Conservation (phyloP, 2,888 invertebrate species). For the Cheilosia soror region DNA sequence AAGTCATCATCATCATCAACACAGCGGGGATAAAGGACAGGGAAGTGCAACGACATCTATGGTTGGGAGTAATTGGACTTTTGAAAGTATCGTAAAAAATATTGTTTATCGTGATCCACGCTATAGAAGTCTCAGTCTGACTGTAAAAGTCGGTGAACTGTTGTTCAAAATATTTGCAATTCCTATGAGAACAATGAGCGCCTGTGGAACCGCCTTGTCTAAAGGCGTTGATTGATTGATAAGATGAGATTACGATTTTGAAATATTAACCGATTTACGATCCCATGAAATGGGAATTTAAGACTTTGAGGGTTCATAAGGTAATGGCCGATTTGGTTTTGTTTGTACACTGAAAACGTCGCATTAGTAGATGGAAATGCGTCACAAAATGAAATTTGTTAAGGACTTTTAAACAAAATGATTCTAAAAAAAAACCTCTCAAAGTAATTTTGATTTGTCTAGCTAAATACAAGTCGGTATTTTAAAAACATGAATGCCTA, state of each 20-base stretch:
- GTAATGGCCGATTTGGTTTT: background rate
- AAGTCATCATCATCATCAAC: background rate
- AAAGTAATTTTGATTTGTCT: too few relatives aligned
- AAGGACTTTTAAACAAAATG: background rate
- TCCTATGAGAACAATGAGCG: background rate
- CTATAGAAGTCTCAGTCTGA: background rate
- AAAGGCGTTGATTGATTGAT: background rate
- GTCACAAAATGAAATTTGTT: background rate
- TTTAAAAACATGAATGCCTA: too few relatives aligned
- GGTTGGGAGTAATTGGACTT: background rate
- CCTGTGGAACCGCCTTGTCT: background rate
- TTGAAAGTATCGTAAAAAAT: slow-evolving; percentile 2
- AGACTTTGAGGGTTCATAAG: background rate
- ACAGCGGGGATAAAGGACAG: background rate
- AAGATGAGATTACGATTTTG: background rate
- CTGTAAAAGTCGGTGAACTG: slow-evolving; percentile 5
- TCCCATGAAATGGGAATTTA: background rate
- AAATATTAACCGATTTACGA: background rate
- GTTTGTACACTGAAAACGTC: background rate
- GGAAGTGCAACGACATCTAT: slow-evolving; percentile 3
- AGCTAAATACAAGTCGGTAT: too few relatives aligned
- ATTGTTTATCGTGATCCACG: background rate
- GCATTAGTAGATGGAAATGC: background rate
- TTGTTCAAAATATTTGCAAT: background rate
- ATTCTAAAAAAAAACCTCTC: too few relatives aligned